Evolutionary conservation across 1,140 invertebrate genomes (phyloP), one percentile per base, ranked within the genome.

Genomic region (Leptopilina clavipes): DNA sequence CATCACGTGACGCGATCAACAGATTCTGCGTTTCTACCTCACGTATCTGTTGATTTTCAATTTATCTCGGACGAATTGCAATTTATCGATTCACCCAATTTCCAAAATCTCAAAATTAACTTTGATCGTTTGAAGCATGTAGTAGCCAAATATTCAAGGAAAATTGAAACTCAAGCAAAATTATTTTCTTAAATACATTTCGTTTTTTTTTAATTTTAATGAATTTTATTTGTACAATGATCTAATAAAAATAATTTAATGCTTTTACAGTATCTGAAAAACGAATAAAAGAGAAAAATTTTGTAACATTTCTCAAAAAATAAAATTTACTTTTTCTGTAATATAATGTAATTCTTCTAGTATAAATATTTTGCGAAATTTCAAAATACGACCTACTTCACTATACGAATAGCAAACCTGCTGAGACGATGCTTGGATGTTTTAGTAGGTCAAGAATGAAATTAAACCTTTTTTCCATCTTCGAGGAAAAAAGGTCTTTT

Each of bases 1-100:
- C 54, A 22, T 59, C 54, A 59, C 54, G 9, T 59, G 54, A 59
- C 18, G 54, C 54, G 54, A 59, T 59, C 54, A 22, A 59, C 54
- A 59, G 54, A 59, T 59, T 59, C 54, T 59, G 19, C 54, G 17
- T 59, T 59, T 59, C 54, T 2, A 22, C 54, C 17, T 22, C 54
- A 22, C 54, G 54, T 25, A 9, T 22, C 17, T 59, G 18, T 59
- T 59, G 54, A 22, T 22, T 59, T 22, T 59, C 54, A 59, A 22
- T 59, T 22, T 22, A 59, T 59, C 22, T 22, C 18, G 18, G 17
- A 56, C 1, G 0, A 56, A 19, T 22, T 10, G 22, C 8, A 22
- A 59, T 22, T 25, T 19, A 59, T 59, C 54, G 19, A 59, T 25
- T 59, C 12, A 48, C 10, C 45, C 12, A 48, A 48, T 59, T 59